Evolutionary conservation across 2,797 vertebrate genomes (phyloP), one percentile per base, ranked within the genome.

Genomic region (Myotis vivesi): DNA sequence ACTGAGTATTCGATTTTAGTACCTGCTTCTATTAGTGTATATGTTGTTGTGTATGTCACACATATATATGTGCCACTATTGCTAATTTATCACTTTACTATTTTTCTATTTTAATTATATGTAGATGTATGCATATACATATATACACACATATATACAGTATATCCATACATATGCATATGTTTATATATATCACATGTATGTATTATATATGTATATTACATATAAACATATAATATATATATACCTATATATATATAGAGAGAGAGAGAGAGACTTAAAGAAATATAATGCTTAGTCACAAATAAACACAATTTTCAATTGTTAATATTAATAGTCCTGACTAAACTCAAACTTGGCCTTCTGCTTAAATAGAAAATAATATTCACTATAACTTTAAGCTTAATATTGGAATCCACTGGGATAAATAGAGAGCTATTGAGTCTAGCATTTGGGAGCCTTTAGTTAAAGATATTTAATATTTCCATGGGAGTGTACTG

Each of bases 381-480:
- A 87, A 36, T 8, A 84, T 66, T 96, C 64, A 59, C 33, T 84
- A 15, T 87, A 94, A 91, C 33, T 84, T 83, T 92, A 51, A 84
- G 69, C 7, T 71, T 94, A 69, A 89, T 69, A 64, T 94, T 86
- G 11, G 36, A 91, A 11, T 25, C 6, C 19, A 51, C 5, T 33
- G 36, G 23, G 25, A 2, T 93, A 81, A 80, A 76, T 33, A 75
- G 49, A 89, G 7, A 86, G 30, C 30, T 82, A 66, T 6, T 59
- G 33, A 77, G 57, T 79, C 44, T 57, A 83, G 59, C 17, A 89
- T 77, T 90, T 53, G 20, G 41, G 22, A 87, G 6, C 1, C 72
- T 91, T 85, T 28, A 51, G 46, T 80, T 79, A 89, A 94, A 87
- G 36, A 15, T 38, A 68, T 36, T 81, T 75, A 73, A 80, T 86